Conservation (phyloP, 2,888 invertebrate genomes). For the Danaus chrysippus region DNA sequence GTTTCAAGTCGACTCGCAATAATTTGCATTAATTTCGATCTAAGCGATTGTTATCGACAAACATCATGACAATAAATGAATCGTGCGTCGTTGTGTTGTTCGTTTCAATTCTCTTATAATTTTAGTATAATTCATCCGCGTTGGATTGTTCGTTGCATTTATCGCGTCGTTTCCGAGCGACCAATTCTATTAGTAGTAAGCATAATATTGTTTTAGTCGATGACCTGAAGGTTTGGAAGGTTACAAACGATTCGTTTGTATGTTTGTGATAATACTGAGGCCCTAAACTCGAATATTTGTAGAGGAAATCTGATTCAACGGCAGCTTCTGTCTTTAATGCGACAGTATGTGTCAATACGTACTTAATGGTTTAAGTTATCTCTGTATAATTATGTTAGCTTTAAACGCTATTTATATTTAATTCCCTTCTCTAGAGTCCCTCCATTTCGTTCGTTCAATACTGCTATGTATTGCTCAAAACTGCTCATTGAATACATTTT, state of each 20-base stretch:
- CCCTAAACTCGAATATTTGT: constrained; percentile 26
- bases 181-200: constrained; percentile 55
- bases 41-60: constrained; percentile 42
- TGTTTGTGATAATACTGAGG: constrained; percentile 32
- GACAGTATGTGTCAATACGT: constrained; percentile 21
- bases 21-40: constrained; percentile 15
- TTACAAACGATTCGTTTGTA: constrained; percentile 25
- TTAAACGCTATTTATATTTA: constrained; percentile 38
- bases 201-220: constrained; percentile 49
- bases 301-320: constrained; percentile 8
- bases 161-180: constrained; percentile 53
- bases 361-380: constrained; percentile 32
- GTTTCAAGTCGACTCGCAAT: constrained; percentile 13
- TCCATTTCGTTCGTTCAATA: constrained; percentile 63
- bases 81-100: constrained; percentile 33
- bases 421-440: constrained; percentile 44
- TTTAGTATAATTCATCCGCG: constrained; percentile 20
- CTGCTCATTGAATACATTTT: constrained; percentile 57
- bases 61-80: constrained; percentile 73
- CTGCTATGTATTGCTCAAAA: constrained; percentile 69
- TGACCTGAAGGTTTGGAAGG: neutral
- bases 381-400: constrained; percentile 37
- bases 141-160: constrained; percentile 30
- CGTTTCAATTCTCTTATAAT: constrained; percentile 17
- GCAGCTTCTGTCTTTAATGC: neutral